These are phyloP conservation scores for Ophion slaviceki DNA, from an alignment of 2,888 invertebrate genomes.

Conservation along the genomic window DNA sequence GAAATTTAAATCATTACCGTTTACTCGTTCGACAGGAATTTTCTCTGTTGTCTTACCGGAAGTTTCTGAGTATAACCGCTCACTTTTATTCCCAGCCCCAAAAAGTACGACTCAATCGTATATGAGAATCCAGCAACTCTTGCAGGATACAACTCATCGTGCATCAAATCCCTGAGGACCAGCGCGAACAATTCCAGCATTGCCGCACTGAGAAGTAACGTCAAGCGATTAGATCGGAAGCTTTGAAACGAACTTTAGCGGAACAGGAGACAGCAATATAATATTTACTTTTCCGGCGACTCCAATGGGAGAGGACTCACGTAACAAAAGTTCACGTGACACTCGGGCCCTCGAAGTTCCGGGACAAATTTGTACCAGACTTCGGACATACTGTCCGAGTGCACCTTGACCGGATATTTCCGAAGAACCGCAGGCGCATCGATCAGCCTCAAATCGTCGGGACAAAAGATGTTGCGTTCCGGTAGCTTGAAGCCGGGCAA, in stretches of 20 bases:
- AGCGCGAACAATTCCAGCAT: constrained; percentile 86
- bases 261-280: not conserved
- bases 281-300: constrained; percentile 88
- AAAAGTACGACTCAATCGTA: constrained; percentile 86
- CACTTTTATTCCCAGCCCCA: constrained; percentile 88
- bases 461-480: constrained; percentile 89
- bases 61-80: constrained; percentile 90
- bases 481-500: constrained; percentile 88
- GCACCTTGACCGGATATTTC: constrained; percentile 86
- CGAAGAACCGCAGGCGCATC: constrained; percentile 76
- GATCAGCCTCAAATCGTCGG: constrained; percentile 88
- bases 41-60: constrained; percentile 85
- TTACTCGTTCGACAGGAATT: no score
- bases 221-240: constrained; percentile 13
- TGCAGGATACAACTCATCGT: constrained; percentile 90
- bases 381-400: constrained; percentile 85
- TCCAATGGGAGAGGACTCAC: constrained; percentile 88
- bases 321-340: constrained; percentile 89
- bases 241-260: not conserved
- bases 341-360: constrained; percentile 92
- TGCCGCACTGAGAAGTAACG: constrained; percentile 83
- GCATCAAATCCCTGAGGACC: constrained; percentile 86
- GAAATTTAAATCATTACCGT: constrained; percentile 85
- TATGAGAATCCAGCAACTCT: constrained; percentile 88
- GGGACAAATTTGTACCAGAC: constrained; percentile 94